Evolutionary conservation across 2,113 vertebrate genomes (phyloP).

Genomic region (Macaca fascicularis): T2T-MFA8v1.1 NC_088387.1:100602501-100603000

Average conservation of each 20-base stretch:
- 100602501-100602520: not conserved
- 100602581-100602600: not conserved
- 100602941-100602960: not conserved
- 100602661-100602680: not conserved
- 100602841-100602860: not conserved
- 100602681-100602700: not conserved
- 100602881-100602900: not conserved
- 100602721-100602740: not conserved
- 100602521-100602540: slow-evolving; percentile 46
- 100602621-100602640: not conserved
- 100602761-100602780: not conserved
- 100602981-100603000: not conserved
- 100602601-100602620: not conserved
- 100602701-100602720: not conserved
- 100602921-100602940: not conserved
- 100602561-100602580: not conserved
- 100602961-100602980: not conserved
- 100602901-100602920: not conserved
- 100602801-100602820: not conserved
- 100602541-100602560: not conserved
- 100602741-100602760: not conserved
- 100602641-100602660: not conserved
- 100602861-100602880: not conserved
- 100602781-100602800: not conserved
- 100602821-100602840: not conserved